Evolutionary conservation across 2,113 vertebrate genomes (phyloP).

Genomic region (Ascaphus truei): DNA sequence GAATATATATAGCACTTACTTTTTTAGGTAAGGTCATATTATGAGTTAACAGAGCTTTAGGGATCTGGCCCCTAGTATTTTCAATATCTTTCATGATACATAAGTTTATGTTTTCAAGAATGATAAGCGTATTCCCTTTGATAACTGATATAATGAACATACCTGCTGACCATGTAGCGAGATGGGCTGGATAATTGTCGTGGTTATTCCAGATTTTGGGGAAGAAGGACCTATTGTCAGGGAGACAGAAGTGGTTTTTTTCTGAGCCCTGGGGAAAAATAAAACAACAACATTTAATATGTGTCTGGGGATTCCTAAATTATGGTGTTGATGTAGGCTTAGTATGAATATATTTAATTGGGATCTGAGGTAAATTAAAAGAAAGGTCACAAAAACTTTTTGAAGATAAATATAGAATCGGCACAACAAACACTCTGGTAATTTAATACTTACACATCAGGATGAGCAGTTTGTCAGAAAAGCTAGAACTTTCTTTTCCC

Average conservation of each 20-base stretch:
- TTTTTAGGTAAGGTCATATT: too few relatives aligned
- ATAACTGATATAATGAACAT: not conserved
- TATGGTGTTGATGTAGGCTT: too few relatives aligned
- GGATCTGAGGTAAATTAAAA: too few relatives aligned
- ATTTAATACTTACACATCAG: too few relatives aligned
- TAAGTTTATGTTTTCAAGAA: not conserved
- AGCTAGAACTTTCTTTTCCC: not conserved
- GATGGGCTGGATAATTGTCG: constrained; percentile 84
- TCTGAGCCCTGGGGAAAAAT: constrained; percentile 72
- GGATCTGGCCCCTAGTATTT: too few relatives aligned
- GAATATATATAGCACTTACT: too few relatives aligned
- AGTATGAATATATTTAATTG: too few relatives aligned
- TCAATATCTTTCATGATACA: too few relatives aligned
- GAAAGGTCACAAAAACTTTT: not conserved
- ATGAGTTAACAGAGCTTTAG: too few relatives aligned
- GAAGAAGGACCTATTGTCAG: constrained; percentile 88
- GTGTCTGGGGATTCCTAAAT: too few relatives aligned
- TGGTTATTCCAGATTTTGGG: constrained; percentile 80
- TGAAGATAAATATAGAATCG: not conserved
- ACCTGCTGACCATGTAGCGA: constrained; percentile 73
- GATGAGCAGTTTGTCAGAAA: not conserved
- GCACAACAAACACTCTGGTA: not conserved
- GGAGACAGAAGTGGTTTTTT: constrained; percentile 91
- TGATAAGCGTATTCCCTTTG: not conserved
- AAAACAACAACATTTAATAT: not conserved